These are phyloP conservation scores for Crossaster papposus DNA, from an alignment of 53 echinoderm and acorn worm genomes.

Conservation along the genomic window DNA sequence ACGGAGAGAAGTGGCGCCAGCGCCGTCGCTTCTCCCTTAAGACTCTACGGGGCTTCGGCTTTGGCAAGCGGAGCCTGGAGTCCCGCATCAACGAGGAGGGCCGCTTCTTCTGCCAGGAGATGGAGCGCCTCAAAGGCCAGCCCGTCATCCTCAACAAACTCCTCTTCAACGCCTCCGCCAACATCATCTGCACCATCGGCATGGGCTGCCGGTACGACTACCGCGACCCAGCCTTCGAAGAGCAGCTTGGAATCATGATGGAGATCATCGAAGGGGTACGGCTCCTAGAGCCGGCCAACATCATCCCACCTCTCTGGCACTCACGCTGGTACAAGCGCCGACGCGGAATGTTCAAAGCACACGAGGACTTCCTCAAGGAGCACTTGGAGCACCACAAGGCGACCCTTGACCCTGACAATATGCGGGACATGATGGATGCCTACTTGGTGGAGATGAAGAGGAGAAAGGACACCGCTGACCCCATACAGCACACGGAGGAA, in stretches of 20 bases:
- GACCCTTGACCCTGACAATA: slow-evolving; percentile 25
- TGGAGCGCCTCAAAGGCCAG: slow-evolving; percentile 31
- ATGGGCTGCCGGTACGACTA: slow-evolving; percentile 28
- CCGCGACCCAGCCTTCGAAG: slow-evolving; percentile 34
- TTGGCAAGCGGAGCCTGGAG: slow-evolving; percentile 50
- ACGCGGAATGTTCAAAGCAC: slow-evolving; percentile 24
- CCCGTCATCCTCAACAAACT: slow-evolving; percentile 39
- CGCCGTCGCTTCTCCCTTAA: slow-evolving; percentile 47
- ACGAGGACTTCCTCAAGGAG: slow-evolving; percentile 44
- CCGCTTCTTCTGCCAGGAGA: slow-evolving; percentile 51
- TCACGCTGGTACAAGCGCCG: slow-evolving; percentile 38
- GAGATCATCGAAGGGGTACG: slow-evolving; percentile 48
- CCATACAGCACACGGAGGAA: slow-evolving; percentile 45
- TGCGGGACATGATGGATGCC: slow-evolving; percentile 62
- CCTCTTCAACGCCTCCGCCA: slow-evolving; percentile 50
- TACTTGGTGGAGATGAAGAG: slow-evolving; percentile 55
- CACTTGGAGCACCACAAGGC: slow-evolving; percentile 54
- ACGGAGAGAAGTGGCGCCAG: slow-evolving; percentile 46
- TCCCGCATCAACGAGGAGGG: slow-evolving; percentile 49
- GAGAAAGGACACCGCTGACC: slow-evolving; percentile 37
- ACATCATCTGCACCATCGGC: slow-evolving; percentile 49
- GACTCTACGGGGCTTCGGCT: slow-evolving; percentile 49
- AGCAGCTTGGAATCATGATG: slow-evolving; percentile 46
- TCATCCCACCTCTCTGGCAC: slow-evolving; percentile 63
- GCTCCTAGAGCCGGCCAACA: slow-evolving; percentile 55